phyloP scores from a whole-genome alignment of 2,113 vertebrate genomes.

The Ancistrus triradiatus region DNA sequence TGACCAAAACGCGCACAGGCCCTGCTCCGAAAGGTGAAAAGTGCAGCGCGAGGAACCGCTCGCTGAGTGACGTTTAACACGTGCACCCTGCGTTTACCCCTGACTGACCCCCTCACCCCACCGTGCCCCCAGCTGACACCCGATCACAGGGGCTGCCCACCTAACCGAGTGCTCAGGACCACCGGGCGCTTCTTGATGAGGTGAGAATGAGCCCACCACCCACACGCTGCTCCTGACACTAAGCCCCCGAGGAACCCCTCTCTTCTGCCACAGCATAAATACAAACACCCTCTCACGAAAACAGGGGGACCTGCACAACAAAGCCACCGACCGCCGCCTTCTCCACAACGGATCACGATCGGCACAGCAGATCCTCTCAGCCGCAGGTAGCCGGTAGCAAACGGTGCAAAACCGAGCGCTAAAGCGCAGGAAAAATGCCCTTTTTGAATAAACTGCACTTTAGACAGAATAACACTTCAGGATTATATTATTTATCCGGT shows the following conservation, averaged over 20 bases:
- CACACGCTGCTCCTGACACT: conserved; percentile 38
- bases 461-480: no score
- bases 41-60: conserved; percentile 13
- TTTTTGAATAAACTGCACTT: no score
- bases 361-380: no score
- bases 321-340: conserved; percentile 55
- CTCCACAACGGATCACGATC: no score
- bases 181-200: conserved; percentile 42
- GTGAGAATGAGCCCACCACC: conserved; percentile 53
- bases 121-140: conserved; percentile 33
- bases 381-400: no score
- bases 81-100: conserved; percentile 46
- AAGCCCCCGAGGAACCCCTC: conserved; percentile 17
- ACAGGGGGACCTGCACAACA: not conserved
- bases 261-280: conserved; percentile 35
- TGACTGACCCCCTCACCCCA: conserved; percentile 36
- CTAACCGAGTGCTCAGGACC: conserved; percentile 29
- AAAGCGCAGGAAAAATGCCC: no score
- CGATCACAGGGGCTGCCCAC: conserved; percentile 19
- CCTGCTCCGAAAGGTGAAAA: conserved; percentile 21
- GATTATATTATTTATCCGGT: no score
- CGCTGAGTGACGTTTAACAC: conserved; percentile 25
- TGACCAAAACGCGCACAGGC: not conserved
- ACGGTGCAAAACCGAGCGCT: no score
- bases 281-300: conserved; percentile 10